Evolutionary conservation across 2,888 invertebrate species (phyloP).

Genomic region (Meiosimyza platycephala): DNA sequence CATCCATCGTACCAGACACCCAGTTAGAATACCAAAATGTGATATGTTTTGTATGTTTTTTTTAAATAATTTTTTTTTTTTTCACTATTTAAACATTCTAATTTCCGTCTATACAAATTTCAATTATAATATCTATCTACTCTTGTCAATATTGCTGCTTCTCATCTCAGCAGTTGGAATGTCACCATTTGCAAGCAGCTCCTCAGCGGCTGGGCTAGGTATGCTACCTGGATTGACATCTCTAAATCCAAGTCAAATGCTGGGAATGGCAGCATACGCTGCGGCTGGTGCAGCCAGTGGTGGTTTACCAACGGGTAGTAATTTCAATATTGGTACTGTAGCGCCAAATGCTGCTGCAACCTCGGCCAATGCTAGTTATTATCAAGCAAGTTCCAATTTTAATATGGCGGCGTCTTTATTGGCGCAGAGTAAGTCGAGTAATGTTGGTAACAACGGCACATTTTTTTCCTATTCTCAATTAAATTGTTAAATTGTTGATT

Average conservation of each 20-base stretch:
- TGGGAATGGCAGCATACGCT: conserved; percentile 61
- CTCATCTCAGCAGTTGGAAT: conserved; percentile 44
- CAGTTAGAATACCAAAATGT: too few relatives aligned
- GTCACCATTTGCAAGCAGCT: conserved; percentile 42
- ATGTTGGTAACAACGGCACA: conserved; percentile 64
- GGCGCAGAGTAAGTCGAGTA: conserved; percentile 83
- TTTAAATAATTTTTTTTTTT: too few relatives aligned
- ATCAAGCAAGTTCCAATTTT: conserved; percentile 66
- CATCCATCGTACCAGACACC: too few relatives aligned
- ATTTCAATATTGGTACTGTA: conserved; percentile 23
- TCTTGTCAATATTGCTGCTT: conserved; percentile 25
- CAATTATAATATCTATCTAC: conserved; percentile 28
- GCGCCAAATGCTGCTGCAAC: conserved; percentile 27
- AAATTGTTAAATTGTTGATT: background rate
- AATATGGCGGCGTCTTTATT: conserved; percentile 80
- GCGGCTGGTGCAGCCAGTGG: conserved; percentile 48
- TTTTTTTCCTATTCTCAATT: conserved; percentile 30
- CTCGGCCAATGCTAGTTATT: conserved; percentile 56
- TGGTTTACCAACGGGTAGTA: conserved; percentile 29
- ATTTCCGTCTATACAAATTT: too few relatives aligned
- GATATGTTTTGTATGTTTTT: too few relatives aligned
- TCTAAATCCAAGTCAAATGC: conserved; percentile 61
- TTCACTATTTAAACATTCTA: too few relatives aligned
- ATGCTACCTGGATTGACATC: conserved; percentile 46
- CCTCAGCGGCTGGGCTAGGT: conserved; percentile 46